These are phyloP conservation scores for Osmerus mordax DNA, from an alignment of 2,113 vertebrate genomes.

Conservation along the genomic window DNA sequence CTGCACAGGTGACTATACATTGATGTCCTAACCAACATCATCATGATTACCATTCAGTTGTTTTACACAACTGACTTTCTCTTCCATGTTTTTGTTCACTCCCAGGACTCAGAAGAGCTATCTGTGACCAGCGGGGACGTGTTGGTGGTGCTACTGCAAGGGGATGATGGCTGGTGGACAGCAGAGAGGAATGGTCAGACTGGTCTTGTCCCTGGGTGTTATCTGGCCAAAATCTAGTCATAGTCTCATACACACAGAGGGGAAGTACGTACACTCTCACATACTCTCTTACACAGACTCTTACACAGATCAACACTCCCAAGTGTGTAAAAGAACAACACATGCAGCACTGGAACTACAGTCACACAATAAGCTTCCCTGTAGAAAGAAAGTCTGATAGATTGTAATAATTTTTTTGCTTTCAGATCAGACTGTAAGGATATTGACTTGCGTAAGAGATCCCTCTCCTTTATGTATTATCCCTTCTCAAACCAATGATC, in stretches of 20 bases:
- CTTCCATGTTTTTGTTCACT: slow-evolving; percentile 16
- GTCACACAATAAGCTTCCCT: neutral
- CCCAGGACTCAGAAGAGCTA: slow-evolving; percentile 84
- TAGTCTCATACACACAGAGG: neutral
- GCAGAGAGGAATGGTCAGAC: slow-evolving; percentile 73
- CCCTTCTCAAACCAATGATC: neutral
- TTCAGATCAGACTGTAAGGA: no score
- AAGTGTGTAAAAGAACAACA: neutral
- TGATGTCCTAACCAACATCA: neutral
- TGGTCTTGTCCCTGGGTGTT: slow-evolving; percentile 90
- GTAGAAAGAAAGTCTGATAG: no score
- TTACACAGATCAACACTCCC: neutral
- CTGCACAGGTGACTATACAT: slow-evolving; percentile 52
- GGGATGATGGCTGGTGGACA: slow-evolving; percentile 90
- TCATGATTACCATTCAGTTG: no score
- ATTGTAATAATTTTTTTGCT: no score
- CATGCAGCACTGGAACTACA: neutral
- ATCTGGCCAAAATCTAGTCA: slow-evolving; percentile 78
- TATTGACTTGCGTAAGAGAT: no score
- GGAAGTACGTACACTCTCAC: neutral
- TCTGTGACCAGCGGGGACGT: slow-evolving; percentile 80
- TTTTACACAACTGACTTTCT: neutral
- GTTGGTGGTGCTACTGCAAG: slow-evolving; percentile 75
- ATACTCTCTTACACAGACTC: neutral
- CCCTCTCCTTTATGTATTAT: no score